Conservation (phyloP, 64 coral and sea anemone species). For the Dendronephthya gigantea region DNA sequence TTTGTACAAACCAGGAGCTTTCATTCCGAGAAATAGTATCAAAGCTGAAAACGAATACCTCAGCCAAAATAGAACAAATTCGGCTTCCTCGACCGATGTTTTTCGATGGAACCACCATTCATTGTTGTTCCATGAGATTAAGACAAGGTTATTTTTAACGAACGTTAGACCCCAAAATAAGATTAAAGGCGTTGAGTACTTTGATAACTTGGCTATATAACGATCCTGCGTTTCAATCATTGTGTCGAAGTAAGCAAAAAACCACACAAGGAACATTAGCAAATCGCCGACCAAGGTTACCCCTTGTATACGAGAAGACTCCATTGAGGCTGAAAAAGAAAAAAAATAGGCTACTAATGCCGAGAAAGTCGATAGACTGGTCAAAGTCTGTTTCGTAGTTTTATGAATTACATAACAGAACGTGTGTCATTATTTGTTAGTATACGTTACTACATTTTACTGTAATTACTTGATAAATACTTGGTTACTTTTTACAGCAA, state of each 20-base stretch:
- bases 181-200: slow-evolving; percentile 60
- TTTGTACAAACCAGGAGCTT: slow-evolving; percentile 84
- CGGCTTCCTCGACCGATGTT: slow-evolving; percentile 39
- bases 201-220: slow-evolving; percentile 40
- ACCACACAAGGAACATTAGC: slow-evolving; percentile 48
- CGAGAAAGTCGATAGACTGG: no score
- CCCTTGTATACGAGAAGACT: slow-evolving; percentile 57
- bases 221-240: slow-evolving; percentile 46
- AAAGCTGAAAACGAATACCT: slow-evolving; percentile 53
- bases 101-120: slow-evolving; percentile 87
- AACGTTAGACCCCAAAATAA: slow-evolving; percentile 75
- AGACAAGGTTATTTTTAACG: slow-evolving; percentile 66
- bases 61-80: slow-evolving; percentile 78
- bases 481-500: no score
- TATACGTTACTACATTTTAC: no score
- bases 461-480: no score
- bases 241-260: slow-evolving; percentile 42
- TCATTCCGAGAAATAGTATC: slow-evolving; percentile 68
- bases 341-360: not conserved
- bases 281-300: slow-evolving; percentile 43
- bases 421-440: no score
- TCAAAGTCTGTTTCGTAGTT: no score
- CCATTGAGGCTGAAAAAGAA: not conserved
- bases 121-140: slow-evolving; percentile 84
- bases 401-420: no score